Base-by-base conservation (phyloP, 92 coral and sea anemone genomes). In the Bergia sp. region DNA sequence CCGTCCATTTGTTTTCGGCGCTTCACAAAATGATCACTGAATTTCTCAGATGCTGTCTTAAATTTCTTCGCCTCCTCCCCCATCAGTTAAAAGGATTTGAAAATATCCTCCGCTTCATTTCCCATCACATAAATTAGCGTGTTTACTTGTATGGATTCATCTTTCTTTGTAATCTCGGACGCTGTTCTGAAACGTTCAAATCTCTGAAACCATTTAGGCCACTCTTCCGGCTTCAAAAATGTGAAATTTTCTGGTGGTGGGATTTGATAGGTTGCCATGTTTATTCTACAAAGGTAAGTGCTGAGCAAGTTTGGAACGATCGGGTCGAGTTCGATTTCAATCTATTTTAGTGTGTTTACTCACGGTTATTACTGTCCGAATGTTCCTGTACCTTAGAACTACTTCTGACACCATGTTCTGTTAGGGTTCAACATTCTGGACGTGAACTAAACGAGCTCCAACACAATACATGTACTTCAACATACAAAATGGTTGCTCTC, bases 201-300 rank as follows among this genome's bases (percentile, higher is more conserved):
- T 41, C 81, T 77, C 57, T 77, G 38, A 4, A 67, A 18, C 73
- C 73, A 67, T 67, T 77, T 77, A 20, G 81, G 81, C 81, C 81
- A 43, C 39, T 44, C 81, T 3, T 77, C 58, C 58, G 61, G 81
- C 58, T 77, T 77, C 39, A 58, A 77, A 15, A 77, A 77, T n/a
- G 3, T 4, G 10, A 77, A 77, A 43, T 77, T 44, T n/a, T 77
- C 67, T 65, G 67, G 21, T 44, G 82, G 82, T 29, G 64, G 58
- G 57, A 43, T 16, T 77, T 49, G 82, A 47, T 79, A 79, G 37
- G 81, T 77, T 44, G 64, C 81, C 81, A 77, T 44, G 45, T 77
- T 77, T 77, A 15, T 10, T 3, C 81, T 8, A 47, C 8, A 4
- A 4, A 8, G 5, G 4, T 4, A 47, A 8, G 5, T 3, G 7